A percentile compares a stretch with the other conserved stretches of the same genome.
Evolutionary conservation across 2,797 vertebrate species (phyloP).

Genomic region (Balearica regulorum): DNA sequence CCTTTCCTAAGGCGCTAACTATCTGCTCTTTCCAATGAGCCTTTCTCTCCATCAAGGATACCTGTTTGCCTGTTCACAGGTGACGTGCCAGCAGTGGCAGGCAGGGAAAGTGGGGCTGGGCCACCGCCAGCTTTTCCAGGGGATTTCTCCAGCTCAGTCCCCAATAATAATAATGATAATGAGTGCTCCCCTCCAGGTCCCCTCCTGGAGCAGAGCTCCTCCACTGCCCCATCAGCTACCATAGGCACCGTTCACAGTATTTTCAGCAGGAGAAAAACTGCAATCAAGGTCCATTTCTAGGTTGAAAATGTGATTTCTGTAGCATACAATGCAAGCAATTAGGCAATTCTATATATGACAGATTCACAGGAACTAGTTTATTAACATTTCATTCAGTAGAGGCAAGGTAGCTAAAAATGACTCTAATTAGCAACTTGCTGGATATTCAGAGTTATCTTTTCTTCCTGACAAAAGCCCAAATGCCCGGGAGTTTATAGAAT

Average conservation of each 20-base stretch:
- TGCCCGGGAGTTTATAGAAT: not conserved
- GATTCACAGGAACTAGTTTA: not conserved
- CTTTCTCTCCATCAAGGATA: accelerated
- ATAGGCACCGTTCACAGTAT: not conserved
- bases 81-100: accelerated
- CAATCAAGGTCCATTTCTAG: not conserved
- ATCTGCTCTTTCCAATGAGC: accelerated
- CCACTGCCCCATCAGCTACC: not conserved
- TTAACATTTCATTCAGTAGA: not conserved
- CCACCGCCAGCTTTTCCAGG: not conserved
- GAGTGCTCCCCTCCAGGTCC: not conserved
- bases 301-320: not conserved
- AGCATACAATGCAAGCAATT: not conserved
- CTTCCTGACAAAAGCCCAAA: not conserved
- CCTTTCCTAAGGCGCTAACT: too few species aligned
- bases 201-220: not conserved
- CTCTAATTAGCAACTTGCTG: not conserved
- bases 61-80: accelerated
- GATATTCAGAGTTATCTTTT: not conserved
- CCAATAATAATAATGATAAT: too few species aligned
- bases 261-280: not conserved
- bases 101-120: not conserved
- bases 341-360: not conserved
- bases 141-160: not conserved
- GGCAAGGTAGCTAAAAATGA: not conserved